phyloP scores from a whole-genome alignment of 2,888 invertebrate species.

The Athalia cordata region DNA sequence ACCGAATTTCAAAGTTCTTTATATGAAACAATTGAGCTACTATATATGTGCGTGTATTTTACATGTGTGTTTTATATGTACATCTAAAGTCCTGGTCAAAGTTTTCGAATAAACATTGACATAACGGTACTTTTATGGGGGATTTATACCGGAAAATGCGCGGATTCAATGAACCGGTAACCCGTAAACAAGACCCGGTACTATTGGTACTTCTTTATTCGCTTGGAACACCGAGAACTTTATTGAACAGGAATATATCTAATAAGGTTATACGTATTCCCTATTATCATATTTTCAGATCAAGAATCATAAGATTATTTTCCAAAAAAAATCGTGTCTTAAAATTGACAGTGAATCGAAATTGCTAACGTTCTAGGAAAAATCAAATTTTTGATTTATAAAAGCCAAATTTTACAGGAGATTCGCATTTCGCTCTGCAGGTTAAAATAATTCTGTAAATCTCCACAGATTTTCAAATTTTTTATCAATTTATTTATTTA shows the following conservation, averaged over 20 bases:
- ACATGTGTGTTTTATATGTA: neutral
- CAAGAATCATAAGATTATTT: too few species aligned
- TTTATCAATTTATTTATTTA: too few species aligned
- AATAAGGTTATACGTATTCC: too few species aligned
- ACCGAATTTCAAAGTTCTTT: too few species aligned
- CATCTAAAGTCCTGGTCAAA: slow-evolving; percentile 46
- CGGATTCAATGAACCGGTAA: slow-evolving; percentile 65
- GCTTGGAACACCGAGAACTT: neutral
- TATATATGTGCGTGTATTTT: neutral
- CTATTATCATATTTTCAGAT: neutral
- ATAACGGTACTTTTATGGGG: slow-evolving; percentile 68
- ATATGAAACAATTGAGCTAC: slow-evolving; percentile 10
- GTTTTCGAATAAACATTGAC: slow-evolving; percentile 67
- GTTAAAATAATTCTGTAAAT: neutral
- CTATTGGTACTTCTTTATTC: neutral
- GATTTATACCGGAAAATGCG: slow-evolving; percentile 63
- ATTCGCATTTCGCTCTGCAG: neutral
- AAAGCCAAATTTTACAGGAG: too few species aligned
- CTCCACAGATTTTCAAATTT: too few species aligned
- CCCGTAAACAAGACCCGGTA: slow-evolving; percentile 64
- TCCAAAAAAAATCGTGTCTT: neutral
- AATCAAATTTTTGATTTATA: too few species aligned
- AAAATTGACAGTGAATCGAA: neutral
- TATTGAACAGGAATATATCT: neutral
- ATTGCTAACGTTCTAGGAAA: too few species aligned